Evolutionary conservation across 1,140 invertebrate genomes (phyloP).

Genomic region (Drosophila eugracilis): DNA sequence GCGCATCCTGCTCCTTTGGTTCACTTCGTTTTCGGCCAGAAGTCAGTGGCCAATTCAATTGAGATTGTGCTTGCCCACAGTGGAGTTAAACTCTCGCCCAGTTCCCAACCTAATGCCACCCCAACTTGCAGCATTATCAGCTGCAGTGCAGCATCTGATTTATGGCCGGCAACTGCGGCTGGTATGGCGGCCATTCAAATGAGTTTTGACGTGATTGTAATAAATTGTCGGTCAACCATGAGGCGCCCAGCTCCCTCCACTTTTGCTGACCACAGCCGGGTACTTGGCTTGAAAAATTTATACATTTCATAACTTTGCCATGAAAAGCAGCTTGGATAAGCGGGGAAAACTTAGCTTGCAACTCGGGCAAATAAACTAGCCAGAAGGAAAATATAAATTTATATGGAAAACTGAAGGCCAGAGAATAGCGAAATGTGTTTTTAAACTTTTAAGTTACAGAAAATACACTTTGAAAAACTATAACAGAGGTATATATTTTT

Average conservation of each 20-base stretch:
- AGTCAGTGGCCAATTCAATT: constrained; percentile 64
- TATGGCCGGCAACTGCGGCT: constrained; percentile 54
- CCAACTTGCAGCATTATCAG: constrained; percentile 59
- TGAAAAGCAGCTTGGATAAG: constrained; percentile 17
- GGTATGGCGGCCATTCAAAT: constrained; percentile 64
- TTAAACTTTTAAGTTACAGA: not conserved
- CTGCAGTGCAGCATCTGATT: constrained; percentile 76
- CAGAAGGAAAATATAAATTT: constrained; percentile 3
- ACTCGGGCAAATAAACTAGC: constrained; percentile 54
- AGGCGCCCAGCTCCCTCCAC: constrained; percentile 20
- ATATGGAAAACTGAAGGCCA: not conserved
- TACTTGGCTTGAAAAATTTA: constrained; percentile 45
- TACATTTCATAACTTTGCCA: constrained; percentile 53
- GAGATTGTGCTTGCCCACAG: constrained; percentile 44
- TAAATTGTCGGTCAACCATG: constrained; percentile 76
- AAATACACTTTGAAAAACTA: not conserved
- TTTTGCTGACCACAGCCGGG: not conserved
- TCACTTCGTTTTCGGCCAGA: constrained; percentile 28
- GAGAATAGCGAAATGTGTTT: not conserved
- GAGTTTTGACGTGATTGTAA: constrained; percentile 83
- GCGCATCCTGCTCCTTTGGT: constrained; percentile 8
- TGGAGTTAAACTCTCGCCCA: constrained; percentile 6
- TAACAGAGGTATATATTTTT: not conserved
- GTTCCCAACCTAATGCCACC: not conserved
- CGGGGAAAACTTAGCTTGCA: constrained; percentile 25